A percentile compares a stretch with the other conserved stretches of the same genome.
These are phyloP conservation scores for Nothocercus nigrocapillus DNA, from an alignment of 2,113 vertebrate genomes.

Conservation along the genomic window DNA sequence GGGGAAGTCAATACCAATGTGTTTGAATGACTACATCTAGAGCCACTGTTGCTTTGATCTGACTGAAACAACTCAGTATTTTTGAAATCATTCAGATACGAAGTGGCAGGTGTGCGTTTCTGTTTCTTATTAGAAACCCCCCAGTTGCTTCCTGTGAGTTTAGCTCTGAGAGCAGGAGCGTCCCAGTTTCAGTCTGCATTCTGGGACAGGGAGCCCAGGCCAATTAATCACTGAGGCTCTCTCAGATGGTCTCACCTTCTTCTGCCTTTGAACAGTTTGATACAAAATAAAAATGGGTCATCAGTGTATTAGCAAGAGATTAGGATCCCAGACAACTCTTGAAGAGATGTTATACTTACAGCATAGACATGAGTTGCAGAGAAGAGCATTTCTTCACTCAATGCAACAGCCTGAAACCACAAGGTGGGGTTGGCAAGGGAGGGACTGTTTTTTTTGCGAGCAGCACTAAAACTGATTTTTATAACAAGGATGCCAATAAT, in stretches of 20 bases:
- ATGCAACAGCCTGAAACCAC: neutral
- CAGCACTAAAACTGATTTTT: neutral
- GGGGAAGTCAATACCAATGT: neutral
- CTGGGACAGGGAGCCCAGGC: conserved; percentile 60
- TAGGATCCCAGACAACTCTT: conserved; percentile 17
- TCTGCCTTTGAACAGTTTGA: conserved; percentile 73
- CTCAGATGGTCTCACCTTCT: conserved; percentile 74
- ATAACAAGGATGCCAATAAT: neutral
- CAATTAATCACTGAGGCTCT: conserved; percentile 75
- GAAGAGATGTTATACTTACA: neutral
- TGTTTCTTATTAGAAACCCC: neutral
- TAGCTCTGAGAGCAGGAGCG: conserved; percentile 14
- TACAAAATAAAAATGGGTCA: conserved; percentile 70
- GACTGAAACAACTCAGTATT: neutral
- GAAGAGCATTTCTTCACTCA: neutral
- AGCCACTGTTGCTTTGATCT: neutral
- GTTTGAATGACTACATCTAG: neutral
- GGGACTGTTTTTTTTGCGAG: neutral
- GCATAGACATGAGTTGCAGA: neutral
- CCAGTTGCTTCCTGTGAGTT: conserved; percentile 51
- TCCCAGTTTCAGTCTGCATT: conserved; percentile 65
- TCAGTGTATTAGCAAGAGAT: neutral
- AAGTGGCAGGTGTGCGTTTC: conserved; percentile 8
- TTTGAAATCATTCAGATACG: neutral
- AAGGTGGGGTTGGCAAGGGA: neutral